These are phyloP conservation scores for Caenorhabditis sp. DNA, from an alignment of 2,888 invertebrate species.

Conservation along the genomic window DNA sequence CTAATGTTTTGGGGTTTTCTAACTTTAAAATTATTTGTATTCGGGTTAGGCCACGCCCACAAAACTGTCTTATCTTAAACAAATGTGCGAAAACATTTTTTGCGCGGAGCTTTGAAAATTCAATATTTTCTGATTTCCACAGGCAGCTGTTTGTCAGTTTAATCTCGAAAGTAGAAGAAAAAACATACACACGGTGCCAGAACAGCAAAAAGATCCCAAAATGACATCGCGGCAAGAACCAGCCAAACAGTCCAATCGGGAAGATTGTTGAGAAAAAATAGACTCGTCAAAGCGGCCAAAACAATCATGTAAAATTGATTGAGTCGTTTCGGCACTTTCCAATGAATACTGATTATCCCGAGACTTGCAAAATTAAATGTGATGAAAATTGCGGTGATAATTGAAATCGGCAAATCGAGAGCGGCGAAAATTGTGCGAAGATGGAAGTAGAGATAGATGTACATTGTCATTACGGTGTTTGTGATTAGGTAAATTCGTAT, in stretches of 20 bases:
- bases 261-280: constrained; percentile 17
- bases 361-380: constrained; percentile 22
- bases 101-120: neutral
- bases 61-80: too few species aligned
- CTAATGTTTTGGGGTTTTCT: too few species aligned
- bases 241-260: constrained; percentile 38
- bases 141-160: too few species aligned
- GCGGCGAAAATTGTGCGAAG: constrained; percentile 3
- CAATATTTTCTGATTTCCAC: too few species aligned
- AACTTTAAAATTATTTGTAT: too few species aligned
- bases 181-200: constrained; percentile 16
- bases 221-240: constrained; percentile 1
- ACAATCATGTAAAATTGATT: constrained; percentile 28
- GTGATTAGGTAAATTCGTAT: constrained; percentile 8
- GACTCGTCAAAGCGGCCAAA: constrained; percentile 21
- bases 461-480: constrained; percentile 3
- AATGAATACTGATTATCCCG: constrained; percentile 24
- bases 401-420: constrained; percentile 14
- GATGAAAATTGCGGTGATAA: constrained; percentile 9
- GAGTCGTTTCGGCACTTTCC: constrained; percentile 11
- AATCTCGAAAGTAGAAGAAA: neutral
- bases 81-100: too few species aligned
- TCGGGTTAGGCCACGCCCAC: too few species aligned
- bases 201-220: constrained; percentile 34
- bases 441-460: neutral